These are phyloP conservation scores for Neomorphus geoffroyi DNA, from an alignment of 2,797 vertebrate species.

Conservation along the genomic window DNA sequence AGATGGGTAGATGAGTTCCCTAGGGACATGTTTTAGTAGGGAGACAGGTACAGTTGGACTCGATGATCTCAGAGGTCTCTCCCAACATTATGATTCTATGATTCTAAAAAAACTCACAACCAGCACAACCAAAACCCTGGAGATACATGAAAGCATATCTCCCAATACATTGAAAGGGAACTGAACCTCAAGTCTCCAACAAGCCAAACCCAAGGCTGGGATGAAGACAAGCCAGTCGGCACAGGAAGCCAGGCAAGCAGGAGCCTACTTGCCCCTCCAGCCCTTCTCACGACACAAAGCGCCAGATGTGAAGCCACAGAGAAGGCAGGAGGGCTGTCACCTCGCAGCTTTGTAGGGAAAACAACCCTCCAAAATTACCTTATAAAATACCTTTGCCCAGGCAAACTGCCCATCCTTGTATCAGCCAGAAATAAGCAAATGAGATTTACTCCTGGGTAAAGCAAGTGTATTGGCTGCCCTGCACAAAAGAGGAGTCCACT, in stretches of 20 bases:
- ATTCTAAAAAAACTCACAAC: neutral
- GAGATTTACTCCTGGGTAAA: neutral
- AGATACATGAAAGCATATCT: no score
- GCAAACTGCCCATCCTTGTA: neutral
- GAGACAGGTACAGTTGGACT: no score
- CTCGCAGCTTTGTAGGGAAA: neutral
- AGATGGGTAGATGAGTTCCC: no score
- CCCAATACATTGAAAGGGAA: neutral
- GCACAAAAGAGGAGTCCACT: neutral
- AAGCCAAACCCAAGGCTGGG: neutral
- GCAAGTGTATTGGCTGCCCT: fast-evolving
- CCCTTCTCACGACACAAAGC: neutral
- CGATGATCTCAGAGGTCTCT: no score
- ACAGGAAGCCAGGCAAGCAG: no score
- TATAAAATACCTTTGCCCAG: neutral
- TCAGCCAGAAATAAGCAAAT: neutral
- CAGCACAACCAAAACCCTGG: neutral
- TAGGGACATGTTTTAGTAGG: no score
- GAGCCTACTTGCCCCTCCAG: neutral
- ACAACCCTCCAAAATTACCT: neutral
- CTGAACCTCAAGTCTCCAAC: neutral
- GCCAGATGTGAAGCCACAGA: fast-evolving
- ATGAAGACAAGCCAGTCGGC: no score
- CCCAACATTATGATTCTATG: no score
- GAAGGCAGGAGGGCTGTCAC: neutral